Percentiles rank a stretch among this genome's conserved stretches.
Conservation (phyloP, 2,797 vertebrate genomes). For the Mycteria americana region DNA sequence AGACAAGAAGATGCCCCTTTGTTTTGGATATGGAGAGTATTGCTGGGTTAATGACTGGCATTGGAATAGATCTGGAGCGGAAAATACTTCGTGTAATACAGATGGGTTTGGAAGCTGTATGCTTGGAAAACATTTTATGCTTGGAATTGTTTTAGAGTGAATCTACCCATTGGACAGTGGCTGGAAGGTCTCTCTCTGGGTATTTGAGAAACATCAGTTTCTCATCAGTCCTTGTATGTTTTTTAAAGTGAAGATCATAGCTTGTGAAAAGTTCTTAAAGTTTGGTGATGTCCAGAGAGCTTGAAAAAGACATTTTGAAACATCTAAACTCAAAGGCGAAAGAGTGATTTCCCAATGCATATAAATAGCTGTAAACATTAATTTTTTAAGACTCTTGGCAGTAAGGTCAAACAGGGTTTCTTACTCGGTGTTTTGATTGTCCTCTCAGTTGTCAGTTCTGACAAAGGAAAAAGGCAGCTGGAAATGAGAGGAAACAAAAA, state of each 20-base stretch:
- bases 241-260: background rate
- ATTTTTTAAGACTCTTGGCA: background rate
- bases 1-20: background rate
- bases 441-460: background rate
- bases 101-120: background rate
- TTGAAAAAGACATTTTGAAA: background rate
- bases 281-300: background rate
- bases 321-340: background rate
- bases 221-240: background rate
- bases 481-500: background rate
- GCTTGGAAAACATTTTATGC: background rate
- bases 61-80: constrained; percentile 15
- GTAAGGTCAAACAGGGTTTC: background rate
- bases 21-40: background rate
- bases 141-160: constrained; percentile 39
- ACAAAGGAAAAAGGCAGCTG: background rate
- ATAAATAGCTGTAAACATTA: constrained; percentile 10
- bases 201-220: background rate
- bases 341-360: background rate
- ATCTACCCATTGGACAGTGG: background rate
- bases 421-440: background rate
- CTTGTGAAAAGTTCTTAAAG: background rate
- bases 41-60: constrained; percentile 4
- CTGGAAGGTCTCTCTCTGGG: background rate
- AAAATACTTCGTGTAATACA: background rate